phyloP scores from a whole-genome alignment of 1,140 invertebrate genomes.

The Liolophura sinensis region DNA sequence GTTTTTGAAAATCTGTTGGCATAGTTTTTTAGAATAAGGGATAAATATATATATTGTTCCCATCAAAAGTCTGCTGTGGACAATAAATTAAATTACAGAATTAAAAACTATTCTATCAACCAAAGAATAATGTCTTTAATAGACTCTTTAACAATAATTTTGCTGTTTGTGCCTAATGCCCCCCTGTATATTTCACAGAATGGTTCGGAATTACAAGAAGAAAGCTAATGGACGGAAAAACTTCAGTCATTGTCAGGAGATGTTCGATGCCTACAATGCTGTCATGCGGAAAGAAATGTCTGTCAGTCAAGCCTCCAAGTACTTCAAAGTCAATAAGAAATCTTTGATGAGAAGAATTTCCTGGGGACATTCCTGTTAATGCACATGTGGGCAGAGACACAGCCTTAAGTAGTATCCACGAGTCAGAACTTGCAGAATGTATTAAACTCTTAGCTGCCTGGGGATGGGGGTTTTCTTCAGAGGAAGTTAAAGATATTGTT shows the following conservation, averaged over 20 bases:
- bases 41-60: no score
- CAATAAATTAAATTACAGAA: no score
- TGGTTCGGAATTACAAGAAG: conserved; percentile 10
- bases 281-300: conserved; percentile 11
- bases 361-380: conserved; percentile 6
- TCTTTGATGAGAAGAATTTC: conserved; percentile 1
- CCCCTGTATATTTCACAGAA: neutral
- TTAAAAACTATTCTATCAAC: no score
- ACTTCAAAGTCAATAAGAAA: conserved; percentile 8
- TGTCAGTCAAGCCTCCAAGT: conserved; percentile 2
- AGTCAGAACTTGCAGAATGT: conserved; percentile 10
- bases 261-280: neutral
- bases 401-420: neutral
- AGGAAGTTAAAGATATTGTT: conserved; percentile 1
- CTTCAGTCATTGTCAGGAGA: neutral
- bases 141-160: no score
- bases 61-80: no score
- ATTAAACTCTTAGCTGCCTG: conserved; percentile 4
- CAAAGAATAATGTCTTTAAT: no score
- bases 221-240: conserved; percentile 3
- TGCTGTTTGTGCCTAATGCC: no score
- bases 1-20: no score
- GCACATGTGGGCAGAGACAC: conserved; percentile 2
- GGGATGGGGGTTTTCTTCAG: conserved; percentile 1
- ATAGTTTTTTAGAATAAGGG: no score